Evolutionary conservation across 2,888 invertebrate genomes (phyloP).

Genomic region (Schizotus pectinicornis): DNA sequence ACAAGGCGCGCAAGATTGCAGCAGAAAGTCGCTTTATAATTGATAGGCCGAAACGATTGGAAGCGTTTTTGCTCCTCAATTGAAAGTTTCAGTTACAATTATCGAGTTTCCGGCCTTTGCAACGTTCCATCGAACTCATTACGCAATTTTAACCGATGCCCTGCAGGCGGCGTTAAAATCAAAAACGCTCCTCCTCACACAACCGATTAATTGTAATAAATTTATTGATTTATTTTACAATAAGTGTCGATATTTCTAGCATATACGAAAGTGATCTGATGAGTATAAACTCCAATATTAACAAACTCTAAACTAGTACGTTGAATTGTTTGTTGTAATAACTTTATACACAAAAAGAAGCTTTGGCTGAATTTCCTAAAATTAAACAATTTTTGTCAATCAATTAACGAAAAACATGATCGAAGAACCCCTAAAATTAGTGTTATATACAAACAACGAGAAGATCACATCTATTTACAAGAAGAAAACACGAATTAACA

Average conservation of each 20-base stretch:
- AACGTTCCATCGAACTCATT: background rate
- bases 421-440: background rate
- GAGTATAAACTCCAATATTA: constrained; percentile 38
- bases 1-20: no score
- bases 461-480: constrained; percentile 23
- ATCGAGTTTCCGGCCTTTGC: background rate
- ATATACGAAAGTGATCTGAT: constrained; percentile 42
- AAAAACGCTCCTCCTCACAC: background rate
- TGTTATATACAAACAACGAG: constrained; percentile 20
- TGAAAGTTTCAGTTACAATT: background rate
- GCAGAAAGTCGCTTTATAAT: no score
- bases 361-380: constrained; percentile 43
- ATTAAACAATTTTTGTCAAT: constrained; percentile 13
- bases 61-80: background rate
- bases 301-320: constrained; percentile 46
- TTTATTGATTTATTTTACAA: constrained; percentile 46
- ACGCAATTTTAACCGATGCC: background rate
- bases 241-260: constrained; percentile 41
- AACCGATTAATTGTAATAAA: constrained; percentile 38
- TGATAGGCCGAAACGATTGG: no score
- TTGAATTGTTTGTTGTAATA: constrained; percentile 35
- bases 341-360: constrained; percentile 36
- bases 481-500: constrained; percentile 1
- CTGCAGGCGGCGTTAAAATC: background rate
- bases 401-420: no score